Base-by-base conservation (phyloP, 2,888 invertebrate genomes). In the Trypoxylon attenuatum region DNA sequence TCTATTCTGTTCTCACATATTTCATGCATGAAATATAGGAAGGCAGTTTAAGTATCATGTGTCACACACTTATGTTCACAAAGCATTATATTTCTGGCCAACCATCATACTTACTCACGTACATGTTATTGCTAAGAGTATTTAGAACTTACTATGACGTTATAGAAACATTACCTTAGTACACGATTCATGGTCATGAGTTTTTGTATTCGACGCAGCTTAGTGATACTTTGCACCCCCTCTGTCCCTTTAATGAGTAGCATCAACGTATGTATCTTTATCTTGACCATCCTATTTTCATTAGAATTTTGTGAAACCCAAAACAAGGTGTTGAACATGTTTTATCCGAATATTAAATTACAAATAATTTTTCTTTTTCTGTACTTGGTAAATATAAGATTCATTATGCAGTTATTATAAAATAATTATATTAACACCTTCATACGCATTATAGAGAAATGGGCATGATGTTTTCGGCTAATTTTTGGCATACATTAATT, bases 1-100 rank as follows among this genome's bases (percentile, higher is more conserved):
- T 53, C 45, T 50, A 69, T 74, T 71, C 47, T 51, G 45, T 68
- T 69, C 45, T 42, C 42, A 43, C 39, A 63, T 5, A 66, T 79
- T 79, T 81, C 62, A 78, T 59, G 80, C 79, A 75, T 83, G 83
- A 82, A 82, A 81, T 76, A 78, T 66, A 63, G 73, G 81, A 81
- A 65, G 23, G 63, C 53, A 58, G 69, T 56, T 77, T 61, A 71
- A 67, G 61, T 78, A 80, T 82, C 79, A 75, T 71, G 76, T 80
- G 67, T 78, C 70, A 70, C 65, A 65, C 71, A 74, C 72, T 64
- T 60, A 51, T 55, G 42, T 65, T 55, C 61, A 66, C 33, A n/a
- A 46, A 49, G 47, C 50, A 46, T 69, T 25, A 53, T 23, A 50
- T 69, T 69, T 54, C 61, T 63, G 10, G 50, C 25, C n/a, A n/a